Base-by-base conservation (phyloP, 2,113 vertebrate species). In the Elaphurus davidianus region DNA sequence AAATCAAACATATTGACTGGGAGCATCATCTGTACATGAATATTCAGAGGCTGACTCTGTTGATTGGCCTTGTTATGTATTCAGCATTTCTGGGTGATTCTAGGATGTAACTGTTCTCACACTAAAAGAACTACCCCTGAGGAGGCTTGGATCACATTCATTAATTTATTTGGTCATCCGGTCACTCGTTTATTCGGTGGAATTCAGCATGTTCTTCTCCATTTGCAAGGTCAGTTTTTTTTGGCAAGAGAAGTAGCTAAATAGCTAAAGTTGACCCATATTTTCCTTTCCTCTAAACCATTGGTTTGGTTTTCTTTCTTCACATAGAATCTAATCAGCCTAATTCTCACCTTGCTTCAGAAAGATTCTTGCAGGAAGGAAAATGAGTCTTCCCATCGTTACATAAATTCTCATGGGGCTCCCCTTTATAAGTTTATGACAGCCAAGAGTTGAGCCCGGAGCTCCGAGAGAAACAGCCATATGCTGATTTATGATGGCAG, bases 401-500 rank as follows among this genome's bases (percentile, higher is more conserved):
- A 96, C 96, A 97, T 97, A 93, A 96, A 97, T 98, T 96, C 98
- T 98, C 98, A 74, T n/a, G 97, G 96, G 98, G 62, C 94, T 98
- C 97, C 93, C 97, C 97, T 97, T 98, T 95, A 91, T 59, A 96
- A 88, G 97, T 93, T 91, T 97, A 57, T 98, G 98, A 98, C 98
- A 98, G 97, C 91, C 89, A 88, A 91, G 96, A 98, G 97, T 94
- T 94, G 98, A 96, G 98, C 97, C 98, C 8, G 83, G 93, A 98
- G 98, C 98, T 91, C 91, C 0, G 50, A 91, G 91, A 91, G 86
- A 93, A 97, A 83, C 95, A 94, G 93, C 82, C 55, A 0, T 67
- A 54, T 62, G 5, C 93, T 98, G 97, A 98, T 98, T 98, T 97
- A 97, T 94, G 97, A 93, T 96, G 98, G 97, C 98, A 98, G 96